A percentile compares a stretch with the other conserved stretches of the same genome.
Evolutionary conservation across 2,888 invertebrate species (phyloP).

Genomic region (Chaetoderma sp.): DNA sequence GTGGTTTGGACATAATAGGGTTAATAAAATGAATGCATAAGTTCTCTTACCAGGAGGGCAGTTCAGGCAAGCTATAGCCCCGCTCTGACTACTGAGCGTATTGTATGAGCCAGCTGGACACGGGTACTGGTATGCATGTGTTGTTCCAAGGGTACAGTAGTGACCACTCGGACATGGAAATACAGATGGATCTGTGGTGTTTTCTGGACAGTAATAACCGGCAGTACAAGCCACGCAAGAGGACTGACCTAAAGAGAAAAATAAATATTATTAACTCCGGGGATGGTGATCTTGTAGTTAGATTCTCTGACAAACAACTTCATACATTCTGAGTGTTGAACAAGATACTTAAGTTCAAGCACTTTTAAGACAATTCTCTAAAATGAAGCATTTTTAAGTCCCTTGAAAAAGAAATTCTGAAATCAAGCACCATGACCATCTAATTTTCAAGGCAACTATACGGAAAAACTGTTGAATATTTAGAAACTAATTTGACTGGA

Average conservation of each 20-base stretch:
- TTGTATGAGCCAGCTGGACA: constrained; percentile 62
- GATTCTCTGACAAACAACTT: no score
- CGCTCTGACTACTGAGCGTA: constrained; percentile 40
- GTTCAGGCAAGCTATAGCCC: constrained; percentile 45
- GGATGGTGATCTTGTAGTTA: not conserved
- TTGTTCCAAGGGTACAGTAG: constrained; percentile 59
- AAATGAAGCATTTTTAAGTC: no score
- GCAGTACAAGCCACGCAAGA: constrained; percentile 54
- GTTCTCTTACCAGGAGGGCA: constrained; percentile 63
- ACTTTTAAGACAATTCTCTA: no score
- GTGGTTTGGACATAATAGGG: no score
- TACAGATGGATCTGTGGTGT: constrained; percentile 49
- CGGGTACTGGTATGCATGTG: constrained; percentile 48
- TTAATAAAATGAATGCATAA: no score
- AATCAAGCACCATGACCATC: no score
- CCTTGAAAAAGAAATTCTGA: no score
- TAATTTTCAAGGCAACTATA: no score
- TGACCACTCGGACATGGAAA: constrained; percentile 50
- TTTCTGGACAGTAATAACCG: constrained; percentile 58
- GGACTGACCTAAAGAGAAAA: constrained; percentile 45
- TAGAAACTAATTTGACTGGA: no score
- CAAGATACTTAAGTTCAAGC: not conserved
- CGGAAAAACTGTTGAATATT: no score
- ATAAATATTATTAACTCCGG: not conserved
- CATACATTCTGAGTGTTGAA: not conserved